Evolutionary conservation across 2,113 vertebrate genomes (phyloP), one percentile per base, ranked within the genome.

Genomic region (Maccullochella peelii): DNA sequence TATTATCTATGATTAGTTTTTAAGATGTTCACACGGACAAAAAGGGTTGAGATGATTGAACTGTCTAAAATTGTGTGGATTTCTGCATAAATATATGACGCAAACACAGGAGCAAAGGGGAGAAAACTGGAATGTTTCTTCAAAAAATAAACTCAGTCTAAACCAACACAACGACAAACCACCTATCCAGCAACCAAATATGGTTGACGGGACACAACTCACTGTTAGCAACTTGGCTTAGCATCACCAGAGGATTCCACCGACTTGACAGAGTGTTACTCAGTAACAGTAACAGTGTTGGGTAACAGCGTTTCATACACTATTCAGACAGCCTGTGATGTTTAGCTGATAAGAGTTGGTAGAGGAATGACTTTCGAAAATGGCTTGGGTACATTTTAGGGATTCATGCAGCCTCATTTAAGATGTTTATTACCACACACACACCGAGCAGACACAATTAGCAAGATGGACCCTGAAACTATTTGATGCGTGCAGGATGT

Each of bases 401-500:
- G 66, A 66, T 40, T 80, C 25, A 77, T 33, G 42, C 49, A 69
- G 40, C 21, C 25, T 65, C 21, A 52, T 61, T 83, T 61, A 68
- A 20, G 42, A 69, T 63, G n/a, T 58, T 25, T 40, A 65, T 33
- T 33, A 71, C 54, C 58, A 52, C n/a, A 67, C 20, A 40, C 20
- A 38, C 30, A 40, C 20, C 25, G 12, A 70, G 33, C 58, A 84
- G 52, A 40, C 27, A 49, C 73, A 73, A 61, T 62, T 62, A 72
- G 33, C 21, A 50, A 33, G 52, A 73, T 66, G 71, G 77, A 70
- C 30, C 30, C 50, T 61, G 36, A 73, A 82, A 86, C 68, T 58
- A 78, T 6, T 33, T 40, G 62, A 86, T 54, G 14, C 36, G 20
- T 88, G 68, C 80, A 87, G 78, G 86, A 87, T 80, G 83, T 82